These are phyloP conservation scores for Gobius niger DNA, from an alignment of 2,113 vertebrate genomes.

Conservation along the genomic window DNA sequence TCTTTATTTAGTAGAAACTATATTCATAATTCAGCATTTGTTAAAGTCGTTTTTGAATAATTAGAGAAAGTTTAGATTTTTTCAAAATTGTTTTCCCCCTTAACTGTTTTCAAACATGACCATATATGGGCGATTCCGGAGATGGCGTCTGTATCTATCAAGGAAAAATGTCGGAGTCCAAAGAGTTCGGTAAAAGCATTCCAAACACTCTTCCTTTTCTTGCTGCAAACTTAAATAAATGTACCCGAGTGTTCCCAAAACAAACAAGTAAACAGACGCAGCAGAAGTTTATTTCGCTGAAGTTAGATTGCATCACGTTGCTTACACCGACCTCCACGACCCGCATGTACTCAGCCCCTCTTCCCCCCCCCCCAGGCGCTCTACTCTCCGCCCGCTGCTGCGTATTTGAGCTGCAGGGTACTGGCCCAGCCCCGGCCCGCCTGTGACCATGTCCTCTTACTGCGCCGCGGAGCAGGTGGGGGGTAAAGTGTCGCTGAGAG, in stretches of 20 bases:
- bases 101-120: no score
- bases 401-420: neutral
- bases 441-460: conserved; percentile 35
- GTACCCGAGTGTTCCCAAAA: neutral
- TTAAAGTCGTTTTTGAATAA: no score
- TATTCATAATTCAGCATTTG: no score
- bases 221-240: neutral
- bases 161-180: neutral
- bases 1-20: no score
- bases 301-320: neutral
- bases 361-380: no score
- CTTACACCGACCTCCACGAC: neutral
- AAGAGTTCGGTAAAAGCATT: neutral
- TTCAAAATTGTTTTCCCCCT: no score
- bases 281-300: neutral
- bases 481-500: neutral
- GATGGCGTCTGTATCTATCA: no score
- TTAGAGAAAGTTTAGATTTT: no score
- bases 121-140: no score
- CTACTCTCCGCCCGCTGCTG: neutral
- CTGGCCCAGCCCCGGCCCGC: neutral
- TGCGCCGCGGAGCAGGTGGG: conserved; percentile 38
- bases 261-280: neutral
- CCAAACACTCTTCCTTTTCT: neutral
- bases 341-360: neutral